Evolutionary conservation across 2,113 vertebrate genomes (phyloP), one percentile per base, ranked within the genome.

Genomic region (Pavo muticus): DNA sequence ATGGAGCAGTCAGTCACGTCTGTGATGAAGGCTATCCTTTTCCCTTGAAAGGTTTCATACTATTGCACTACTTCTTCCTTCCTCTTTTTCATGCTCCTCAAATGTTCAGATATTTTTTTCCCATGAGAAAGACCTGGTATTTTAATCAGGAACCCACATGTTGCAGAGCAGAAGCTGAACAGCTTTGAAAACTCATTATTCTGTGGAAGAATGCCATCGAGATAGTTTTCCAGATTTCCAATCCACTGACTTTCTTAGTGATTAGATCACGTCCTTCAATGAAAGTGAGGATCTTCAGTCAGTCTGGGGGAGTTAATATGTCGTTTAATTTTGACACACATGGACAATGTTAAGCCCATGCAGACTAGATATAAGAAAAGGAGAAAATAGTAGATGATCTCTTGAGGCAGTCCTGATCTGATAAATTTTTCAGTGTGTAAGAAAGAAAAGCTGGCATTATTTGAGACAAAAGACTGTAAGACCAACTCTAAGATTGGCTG

Each of bases 341-440:
- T 81, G 83, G 85, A 83, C 87, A 74, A 59, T 52, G 35, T 81
- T 92, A 84, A 88, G 65, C 35, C 61, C 6, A 5, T 84, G 68
- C 69, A 37, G 68, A 70, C 45, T 91, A 52, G 94, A 84, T 94
- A 85, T 21, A 79, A 71, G 50, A 54, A 81, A 75, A 75, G 30
- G 88, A 56, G 56, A 87, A 86, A 93, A 88, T 84, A 90, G 74
- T 81, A 60, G 71, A 52, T 77, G 56, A 71, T 95, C 83, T 90
- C 86, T 81, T 69, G 86, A 93, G 92, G 80, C 60, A 94, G n/a
- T 64, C 35, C 42, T 81, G 84, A 70, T 67, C 82, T 82, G 82
- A 73, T 11, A 71, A 32, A 86, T 88, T 93, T 94, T 90, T 94
- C 84, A 90, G 39, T 54, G 21, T 0, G 0, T 80, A 39, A 80